phyloP scores from a whole-genome alignment of 1,140 invertebrate genomes.

The Acromyrmex charruanus region DNA sequence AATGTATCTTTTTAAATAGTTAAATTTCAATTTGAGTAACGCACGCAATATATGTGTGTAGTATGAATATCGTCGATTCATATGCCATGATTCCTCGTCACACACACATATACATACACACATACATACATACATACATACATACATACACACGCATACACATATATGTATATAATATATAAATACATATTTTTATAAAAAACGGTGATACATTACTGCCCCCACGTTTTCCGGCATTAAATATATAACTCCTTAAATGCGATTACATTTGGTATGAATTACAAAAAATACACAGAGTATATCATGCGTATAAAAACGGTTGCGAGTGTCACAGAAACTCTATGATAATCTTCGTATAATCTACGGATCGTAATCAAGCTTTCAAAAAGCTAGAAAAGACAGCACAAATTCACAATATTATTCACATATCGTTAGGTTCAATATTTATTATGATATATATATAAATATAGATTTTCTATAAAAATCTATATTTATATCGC shows the following conservation, averaged over 20 bases:
- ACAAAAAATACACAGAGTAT: slow-evolving; percentile 76
- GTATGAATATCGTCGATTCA: slow-evolving; percentile 38
- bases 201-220: slow-evolving; percentile 36
- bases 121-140: background rate
- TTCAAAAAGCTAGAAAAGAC: slow-evolving; percentile 8
- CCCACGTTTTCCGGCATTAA: slow-evolving; percentile 39
- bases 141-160: background rate
- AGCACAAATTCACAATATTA: background rate
- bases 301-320: slow-evolving; percentile 75
- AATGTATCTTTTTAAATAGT: slow-evolving; percentile 37
- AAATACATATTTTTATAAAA: slow-evolving; percentile 62
- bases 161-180: slow-evolving; percentile 27
- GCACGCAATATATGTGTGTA: slow-evolving; percentile 37
- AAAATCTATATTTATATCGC: background rate
- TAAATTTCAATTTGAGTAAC: slow-evolving; percentile 55
- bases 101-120: slow-evolving; percentile 1
- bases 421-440: background rate
- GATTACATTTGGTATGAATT: slow-evolving; percentile 75
- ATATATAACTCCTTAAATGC: slow-evolving; percentile 74
- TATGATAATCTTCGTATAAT: slow-evolving; percentile 64
- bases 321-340: slow-evolving; percentile 67
- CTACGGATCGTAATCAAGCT: slow-evolving; percentile 67
- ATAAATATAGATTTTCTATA: background rate
- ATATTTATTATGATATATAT: background rate
- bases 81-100: slow-evolving; percentile 40